A percentile compares a stretch with the other conserved stretches of the same genome.
These are phyloP conservation scores for Erpetoichthys calabaricus DNA, from an alignment of 2,797 vertebrate species.

Conservation along the genomic window DNA sequence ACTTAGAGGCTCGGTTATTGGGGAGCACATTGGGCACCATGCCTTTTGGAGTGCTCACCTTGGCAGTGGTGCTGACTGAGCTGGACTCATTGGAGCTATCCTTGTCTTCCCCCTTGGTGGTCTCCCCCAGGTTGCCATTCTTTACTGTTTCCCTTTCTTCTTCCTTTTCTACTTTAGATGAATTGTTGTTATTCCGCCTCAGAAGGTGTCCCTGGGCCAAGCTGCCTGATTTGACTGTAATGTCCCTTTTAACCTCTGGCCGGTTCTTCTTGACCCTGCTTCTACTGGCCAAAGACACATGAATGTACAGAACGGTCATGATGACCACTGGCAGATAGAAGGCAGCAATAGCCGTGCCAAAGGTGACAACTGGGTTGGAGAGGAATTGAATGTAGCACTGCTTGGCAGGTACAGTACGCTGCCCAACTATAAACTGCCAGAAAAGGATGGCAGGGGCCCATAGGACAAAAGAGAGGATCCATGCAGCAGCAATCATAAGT, in stretches of 20 bases:
- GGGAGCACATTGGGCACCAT: conserved; percentile 21
- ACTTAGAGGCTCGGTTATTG: conserved; percentile 58
- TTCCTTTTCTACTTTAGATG: conserved; percentile 49
- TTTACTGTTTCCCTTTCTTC: conserved; percentile 55
- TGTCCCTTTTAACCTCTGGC: conserved; percentile 52
- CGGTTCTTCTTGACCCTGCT: conserved; percentile 76
- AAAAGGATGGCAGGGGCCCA: conserved; percentile 94
- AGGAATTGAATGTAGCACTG: conserved; percentile 93
- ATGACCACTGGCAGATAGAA: conserved; percentile 95
- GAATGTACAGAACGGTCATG: conserved; percentile 92
- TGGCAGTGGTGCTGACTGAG: conserved; percentile 54
- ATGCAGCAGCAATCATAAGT: conserved; percentile 84
- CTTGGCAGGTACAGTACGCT: conserved; percentile 59
- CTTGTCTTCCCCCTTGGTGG: conserved; percentile 44
- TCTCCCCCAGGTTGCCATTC: conserved; percentile 71
- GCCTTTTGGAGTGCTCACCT: conserved; percentile 55
- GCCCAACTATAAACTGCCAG: conserved; percentile 87
- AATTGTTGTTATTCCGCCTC: conserved; percentile 74
- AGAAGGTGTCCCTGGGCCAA: conserved; percentile 65
- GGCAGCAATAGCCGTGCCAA: conserved; percentile 91
- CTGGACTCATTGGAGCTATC: conserved; percentile 76
- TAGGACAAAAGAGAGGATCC: conserved; percentile 91
- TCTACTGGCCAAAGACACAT: conserved; percentile 91
- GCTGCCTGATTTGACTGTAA: conserved; percentile 44
- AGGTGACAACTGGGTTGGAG: conserved; percentile 84